These are phyloP conservation scores for Digitonthophagus gazella DNA, from an alignment of 2,888 invertebrate genomes.

Conservation along the genomic window DNA sequence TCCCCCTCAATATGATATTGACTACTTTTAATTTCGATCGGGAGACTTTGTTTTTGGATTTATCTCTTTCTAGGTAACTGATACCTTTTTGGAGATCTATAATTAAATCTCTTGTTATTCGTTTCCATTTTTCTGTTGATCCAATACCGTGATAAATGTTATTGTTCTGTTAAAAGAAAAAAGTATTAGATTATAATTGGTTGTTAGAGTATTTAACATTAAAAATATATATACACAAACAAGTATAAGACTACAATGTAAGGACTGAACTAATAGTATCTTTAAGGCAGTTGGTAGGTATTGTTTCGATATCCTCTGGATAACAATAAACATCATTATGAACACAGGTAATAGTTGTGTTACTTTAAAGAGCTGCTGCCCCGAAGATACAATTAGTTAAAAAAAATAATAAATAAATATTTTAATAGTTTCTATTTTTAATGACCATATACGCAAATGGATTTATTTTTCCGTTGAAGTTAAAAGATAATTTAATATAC, in stretches of 20 bases:
- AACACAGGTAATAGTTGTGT: too few relatives aligned
- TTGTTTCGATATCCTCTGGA: too few relatives aligned
- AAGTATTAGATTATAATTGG: conserved; percentile 1
- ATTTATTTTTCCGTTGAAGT: too few relatives aligned
- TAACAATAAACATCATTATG: too few relatives aligned
- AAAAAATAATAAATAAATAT: too few relatives aligned
- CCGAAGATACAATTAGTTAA: too few relatives aligned
- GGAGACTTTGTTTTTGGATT: conserved; percentile 67
- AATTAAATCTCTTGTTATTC: conserved; percentile 81
- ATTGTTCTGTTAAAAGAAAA: conserved; percentile 54
- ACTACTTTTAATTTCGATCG: conserved; percentile 71
- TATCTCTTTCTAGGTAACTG: conserved; percentile 64
- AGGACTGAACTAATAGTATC: too few relatives aligned
- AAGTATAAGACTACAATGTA: neutral
- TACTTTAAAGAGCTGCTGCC: too few relatives aligned
- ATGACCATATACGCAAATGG: too few relatives aligned
- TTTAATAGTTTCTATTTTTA: too few relatives aligned
- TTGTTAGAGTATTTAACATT: conserved; percentile 14
- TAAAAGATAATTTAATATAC: too few relatives aligned
- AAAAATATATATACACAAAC: neutral
- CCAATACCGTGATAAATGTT: conserved; percentile 89
- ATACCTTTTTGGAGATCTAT: conserved; percentile 92
- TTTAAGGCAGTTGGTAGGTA: too few relatives aligned
- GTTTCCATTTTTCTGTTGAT: conserved; percentile 65
- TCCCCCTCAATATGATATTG: conserved; percentile 53